Percentiles rank a stretch among this genome's conserved stretches.
phyloP scores from a whole-genome alignment of 2,797 vertebrate species.

The Champsocephalus esox region DNA sequence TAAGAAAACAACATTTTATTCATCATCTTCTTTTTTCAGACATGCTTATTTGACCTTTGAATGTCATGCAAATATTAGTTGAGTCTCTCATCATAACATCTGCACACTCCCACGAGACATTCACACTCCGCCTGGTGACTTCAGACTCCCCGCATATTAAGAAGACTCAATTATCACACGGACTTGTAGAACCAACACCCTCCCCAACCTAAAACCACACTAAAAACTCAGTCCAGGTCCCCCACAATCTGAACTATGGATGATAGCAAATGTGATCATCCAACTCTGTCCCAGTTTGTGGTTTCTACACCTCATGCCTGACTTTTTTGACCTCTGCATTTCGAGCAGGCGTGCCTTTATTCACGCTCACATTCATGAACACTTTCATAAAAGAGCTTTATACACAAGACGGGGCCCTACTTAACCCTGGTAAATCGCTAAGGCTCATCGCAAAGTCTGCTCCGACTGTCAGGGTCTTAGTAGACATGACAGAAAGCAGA shows the following conservation, averaged over 20 bases:
- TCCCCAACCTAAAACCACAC: slow-evolving; percentile 61
- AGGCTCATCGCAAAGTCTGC: slow-evolving; percentile 26
- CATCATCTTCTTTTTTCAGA: slow-evolving; percentile 1
- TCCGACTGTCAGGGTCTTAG: slow-evolving; percentile 45
- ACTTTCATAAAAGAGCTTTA: slow-evolving; percentile 1
- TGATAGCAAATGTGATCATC: slow-evolving; percentile 43
- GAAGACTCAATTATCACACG: slow-evolving; percentile 62
- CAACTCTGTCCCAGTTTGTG: background rate
- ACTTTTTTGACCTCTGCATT: slow-evolving; percentile 38
- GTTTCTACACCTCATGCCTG: slow-evolving; percentile 15
- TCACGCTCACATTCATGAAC: background rate
- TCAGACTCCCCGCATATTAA: slow-evolving; percentile 22
- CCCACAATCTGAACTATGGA: slow-evolving; percentile 31
- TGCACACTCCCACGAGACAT: slow-evolving; percentile 73
- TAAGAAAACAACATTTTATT: background rate
- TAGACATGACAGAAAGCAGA: slow-evolving; percentile 44
- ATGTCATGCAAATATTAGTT: slow-evolving; percentile 10
- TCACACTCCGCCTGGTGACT: slow-evolving; percentile 64
- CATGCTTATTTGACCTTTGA: slow-evolving; percentile 26
- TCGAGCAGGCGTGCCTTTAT: slow-evolving; percentile 1
- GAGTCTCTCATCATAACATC: slow-evolving; percentile 65
- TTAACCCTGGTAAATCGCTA: slow-evolving; percentile 35
- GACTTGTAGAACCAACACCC: slow-evolving; percentile 54
- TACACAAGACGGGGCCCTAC: slow-evolving; percentile 28
- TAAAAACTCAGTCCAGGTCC: slow-evolving; percentile 37